A percentile compares a stretch with the other conserved stretches of the same genome.
Evolutionary conservation across 2,113 vertebrate genomes (phyloP).

Genomic region (Callorhinus ursinus): DNA sequence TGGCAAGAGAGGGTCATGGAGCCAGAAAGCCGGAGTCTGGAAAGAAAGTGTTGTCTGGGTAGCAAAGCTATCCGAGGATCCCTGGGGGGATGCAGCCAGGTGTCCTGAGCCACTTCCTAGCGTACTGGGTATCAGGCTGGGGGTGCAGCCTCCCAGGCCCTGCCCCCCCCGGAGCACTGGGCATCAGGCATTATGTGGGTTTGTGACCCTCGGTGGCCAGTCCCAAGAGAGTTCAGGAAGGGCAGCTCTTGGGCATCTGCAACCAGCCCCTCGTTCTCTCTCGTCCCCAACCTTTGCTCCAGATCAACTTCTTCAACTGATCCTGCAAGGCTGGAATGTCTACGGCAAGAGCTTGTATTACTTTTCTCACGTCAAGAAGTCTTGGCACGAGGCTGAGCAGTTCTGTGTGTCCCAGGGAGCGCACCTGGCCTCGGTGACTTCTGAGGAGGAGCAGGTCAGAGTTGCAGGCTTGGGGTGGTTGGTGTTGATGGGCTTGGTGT

Average conservation of each 20-base stretch:
- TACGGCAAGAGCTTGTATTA: slow-evolving; percentile 63
- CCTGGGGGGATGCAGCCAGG: not conserved
- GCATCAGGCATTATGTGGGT: not conserved
- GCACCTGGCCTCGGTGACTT: slow-evolving; percentile 73
- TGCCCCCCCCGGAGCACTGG: not conserved
- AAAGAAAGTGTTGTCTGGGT: not conserved
- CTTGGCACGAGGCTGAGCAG: slow-evolving; percentile 63
- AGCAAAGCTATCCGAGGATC: not conserved
- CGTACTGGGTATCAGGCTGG: not conserved
- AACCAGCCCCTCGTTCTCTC: not conserved
- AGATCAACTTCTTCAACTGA: slow-evolving; percentile 57
- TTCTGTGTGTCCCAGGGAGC: slow-evolving; percentile 69
- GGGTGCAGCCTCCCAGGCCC: not conserved
- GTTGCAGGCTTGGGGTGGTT: not conserved
- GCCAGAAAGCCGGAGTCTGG: not conserved
- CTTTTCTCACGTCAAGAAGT: slow-evolving; percentile 66
- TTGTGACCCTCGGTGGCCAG: not conserved
- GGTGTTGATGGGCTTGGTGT: not conserved
- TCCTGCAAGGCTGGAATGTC: slow-evolving; percentile 46
- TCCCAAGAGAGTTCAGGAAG: not conserved
- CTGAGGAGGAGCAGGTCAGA: slow-evolving; percentile 71
- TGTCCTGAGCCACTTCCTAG: not conserved
- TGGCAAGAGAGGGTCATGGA: not conserved
- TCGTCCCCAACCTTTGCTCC: not conserved
- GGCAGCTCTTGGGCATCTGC: not conserved